Evolutionary conservation across 35 echinoderm and acorn worm genomes (phyloP).

Genomic region (Eucidaris tribuloides): DNA sequence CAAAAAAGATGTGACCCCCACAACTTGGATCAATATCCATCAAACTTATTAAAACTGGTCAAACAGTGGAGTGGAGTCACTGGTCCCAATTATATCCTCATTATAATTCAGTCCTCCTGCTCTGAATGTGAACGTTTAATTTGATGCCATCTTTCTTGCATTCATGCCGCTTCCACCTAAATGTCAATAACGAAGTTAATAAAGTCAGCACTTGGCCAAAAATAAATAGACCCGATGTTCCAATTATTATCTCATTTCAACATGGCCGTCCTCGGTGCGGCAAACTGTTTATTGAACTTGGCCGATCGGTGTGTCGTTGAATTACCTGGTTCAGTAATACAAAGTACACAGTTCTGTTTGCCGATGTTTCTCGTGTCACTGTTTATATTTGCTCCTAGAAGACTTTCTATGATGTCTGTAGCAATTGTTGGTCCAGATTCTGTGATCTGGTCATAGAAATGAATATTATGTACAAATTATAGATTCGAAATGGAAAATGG

Average conservation of each 20-base stretch:
- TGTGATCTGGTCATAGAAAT: no score
- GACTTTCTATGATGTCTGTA: no score
- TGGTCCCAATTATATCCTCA: constrained; percentile 25
- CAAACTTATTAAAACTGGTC: constrained; percentile 1
- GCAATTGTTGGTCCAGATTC: no score
- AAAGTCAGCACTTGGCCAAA: constrained; percentile 26
- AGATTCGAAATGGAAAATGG: no score
- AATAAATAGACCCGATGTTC: constrained; percentile 35
- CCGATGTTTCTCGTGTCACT: constrained; percentile 12
- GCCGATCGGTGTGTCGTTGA: neutral
- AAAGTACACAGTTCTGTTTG: neutral
- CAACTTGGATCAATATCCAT: constrained; percentile 1
- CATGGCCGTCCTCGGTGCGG: neutral
- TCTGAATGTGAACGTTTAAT: neutral
- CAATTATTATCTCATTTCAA: constrained; percentile 34
- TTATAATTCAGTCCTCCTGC: constrained; percentile 13
- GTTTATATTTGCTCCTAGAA: constrained; percentile 19
- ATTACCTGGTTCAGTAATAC: neutral
- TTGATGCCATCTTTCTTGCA: neutral
- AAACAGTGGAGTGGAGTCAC: neutral
- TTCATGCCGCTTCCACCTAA: neutral
- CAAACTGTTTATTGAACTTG: neutral
- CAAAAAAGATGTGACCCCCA: neutral
- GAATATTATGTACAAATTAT: no score
- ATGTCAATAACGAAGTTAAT: constrained; percentile 22